Evolutionary conservation across 2,888 invertebrate genomes (phyloP), one percentile per base, ranked within the genome.

Genomic region (Hololepta plana): DNA sequence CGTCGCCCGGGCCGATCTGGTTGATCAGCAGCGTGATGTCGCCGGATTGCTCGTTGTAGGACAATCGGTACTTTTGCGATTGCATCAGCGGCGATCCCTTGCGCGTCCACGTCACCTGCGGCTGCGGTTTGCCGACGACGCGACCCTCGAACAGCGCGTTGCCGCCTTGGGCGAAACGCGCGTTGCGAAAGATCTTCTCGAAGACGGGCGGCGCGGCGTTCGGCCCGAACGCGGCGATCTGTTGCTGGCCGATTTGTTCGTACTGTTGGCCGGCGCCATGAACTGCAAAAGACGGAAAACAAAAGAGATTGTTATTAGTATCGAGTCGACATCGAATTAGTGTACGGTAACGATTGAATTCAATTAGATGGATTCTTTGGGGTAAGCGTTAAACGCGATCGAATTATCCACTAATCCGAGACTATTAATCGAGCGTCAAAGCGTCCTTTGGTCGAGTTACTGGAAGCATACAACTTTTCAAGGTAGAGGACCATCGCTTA

Each of bases 121-220:
- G 91, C 49, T 80, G 80, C 16, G 93, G 93, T 53, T 79, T 82
- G 34, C 90, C 93, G 42, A 76, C 68, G 17, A 93, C 75, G 43
- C 79, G 73, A 23, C 91, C 90, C 57, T 93, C 90, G 52, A 93
- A 91, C 42, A 80, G 66, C 27, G 88, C 90, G 51, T 85, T 81
- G 26, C 87, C 88, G 38, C 91, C 91, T 63, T 90, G 88, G 33
- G 88, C 88, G 56, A 90, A 88, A 49, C 88, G 72, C 38, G 88
- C 87, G 59, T 88, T 88, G 57, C 80, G 80, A 56, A 90, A 90
- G 49, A 91, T 85, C 57, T 88, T 85, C 59, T 91, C 90, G 58
- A 93, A 88, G 40, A 91, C 81, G 36, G 91, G 91, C 31, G 91
- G 90, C 37, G 87, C 79, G 37, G 79, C 80, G 42, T 79, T 76